Base-by-base conservation (phyloP, 2,888 invertebrate species). In the Schizaphis graminum region DNA sequence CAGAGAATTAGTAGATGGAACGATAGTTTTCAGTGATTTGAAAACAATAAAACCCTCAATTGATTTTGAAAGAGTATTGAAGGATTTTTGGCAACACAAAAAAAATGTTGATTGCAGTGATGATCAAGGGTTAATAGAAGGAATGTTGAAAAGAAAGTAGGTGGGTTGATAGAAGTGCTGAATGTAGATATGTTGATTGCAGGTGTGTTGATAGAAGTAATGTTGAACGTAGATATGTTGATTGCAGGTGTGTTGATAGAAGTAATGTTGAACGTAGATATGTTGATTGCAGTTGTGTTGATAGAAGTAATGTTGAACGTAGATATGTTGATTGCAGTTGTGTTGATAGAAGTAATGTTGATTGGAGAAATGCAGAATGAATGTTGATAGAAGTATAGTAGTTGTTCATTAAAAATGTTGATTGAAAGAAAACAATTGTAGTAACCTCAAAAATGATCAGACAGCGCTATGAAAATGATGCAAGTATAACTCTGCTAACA, bases 401-500 rank as follows among this genome's bases (percentile, higher is more conserved):
- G 90, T 49, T 91, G 89, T 21, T 11, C 41, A 94, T 86, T 87
- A 91, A 90, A 93, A 94, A 91, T 94, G 90, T 94, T 91, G 94
- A 91, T 94, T 67, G 94, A 61, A 91, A 91, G 91, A 91, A 85
- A 86, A 94, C 86, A 94, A 94, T 57, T 67, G 86, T 28, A 91
- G 41, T 41, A 89, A n/a, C 93, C 47, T 93, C 85, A 90, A 87
- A 94, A 94, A 67, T 13, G 90, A 94, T 67, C 94, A 94, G 87
- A 85, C 89, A 94, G 94, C 86, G n/a, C 85, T 87, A 94, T 49
- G 90, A 89, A 86, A 86, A 94, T 67, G 89, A 93, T 89, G 89
- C 89, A 93, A 90, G 94, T 86, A 85, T 89, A 94, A 94, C 91
- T 91, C 94, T 85, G 90, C 90, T 49, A 94, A 90, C 94, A 56